Evolutionary conservation across 1,140 invertebrate genomes (phyloP).

Genomic region (Frieseomelitta varia): DNA sequence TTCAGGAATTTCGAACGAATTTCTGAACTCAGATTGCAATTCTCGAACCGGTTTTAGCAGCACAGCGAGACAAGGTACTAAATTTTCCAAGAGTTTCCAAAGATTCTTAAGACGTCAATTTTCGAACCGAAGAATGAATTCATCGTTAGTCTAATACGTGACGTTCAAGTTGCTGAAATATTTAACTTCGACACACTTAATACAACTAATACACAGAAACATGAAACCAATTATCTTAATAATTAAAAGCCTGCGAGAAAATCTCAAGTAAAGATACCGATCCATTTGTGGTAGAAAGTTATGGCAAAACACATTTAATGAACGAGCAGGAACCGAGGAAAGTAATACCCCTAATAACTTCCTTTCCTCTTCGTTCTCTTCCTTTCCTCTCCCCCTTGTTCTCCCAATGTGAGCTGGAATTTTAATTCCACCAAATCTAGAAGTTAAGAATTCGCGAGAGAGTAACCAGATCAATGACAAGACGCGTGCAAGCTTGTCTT

Average conservation of each 20-base stretch:
- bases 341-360: not conserved
- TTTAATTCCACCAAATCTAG: not conserved
- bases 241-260: not conserved
- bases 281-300: not conserved
- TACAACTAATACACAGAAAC: not conserved
- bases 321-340: not conserved
- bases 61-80: no score
- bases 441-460: no score
- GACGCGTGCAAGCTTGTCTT: no score
- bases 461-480: no score
- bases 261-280: not conserved
- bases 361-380: not conserved
- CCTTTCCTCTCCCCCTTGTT: not conserved
- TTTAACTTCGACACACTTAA: not conserved
- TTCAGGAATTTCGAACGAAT: no score
- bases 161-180: not conserved
- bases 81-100: no score
- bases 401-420: not conserved
- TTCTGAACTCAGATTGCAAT: no score
- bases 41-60: no score
- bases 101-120: no score
- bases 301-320: constrained; percentile 1
- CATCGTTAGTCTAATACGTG: no score
- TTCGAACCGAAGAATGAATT: no score
- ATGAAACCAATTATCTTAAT: not conserved